Evolutionary conservation across 2,888 invertebrate species (phyloP).

Genomic region (Parnassius smintheus): DNA sequence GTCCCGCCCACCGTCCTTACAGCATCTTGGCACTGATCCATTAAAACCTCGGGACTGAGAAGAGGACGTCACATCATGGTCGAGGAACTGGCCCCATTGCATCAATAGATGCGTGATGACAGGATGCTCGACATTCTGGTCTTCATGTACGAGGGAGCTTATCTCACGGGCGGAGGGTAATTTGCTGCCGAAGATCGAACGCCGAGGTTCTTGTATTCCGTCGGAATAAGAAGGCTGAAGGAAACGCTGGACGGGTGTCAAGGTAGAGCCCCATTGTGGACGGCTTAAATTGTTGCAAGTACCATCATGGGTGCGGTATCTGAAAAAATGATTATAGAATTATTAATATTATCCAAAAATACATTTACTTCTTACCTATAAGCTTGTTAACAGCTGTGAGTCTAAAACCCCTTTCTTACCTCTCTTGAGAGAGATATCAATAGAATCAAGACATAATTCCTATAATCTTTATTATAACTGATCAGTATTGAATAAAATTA

Average conservation of each 20-base stretch:
- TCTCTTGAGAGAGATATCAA: no score
- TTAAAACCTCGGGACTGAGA: conserved; percentile 89
- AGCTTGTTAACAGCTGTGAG: no score
- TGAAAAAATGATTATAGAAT: conserved; percentile 31
- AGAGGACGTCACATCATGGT: conserved; percentile 92
- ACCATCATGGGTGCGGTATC: conserved; percentile 92
- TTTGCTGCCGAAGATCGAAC: conserved; percentile 79
- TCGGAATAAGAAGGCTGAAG: conserved; percentile 91
- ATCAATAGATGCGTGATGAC: conserved; percentile 90
- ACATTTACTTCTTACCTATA: no score
- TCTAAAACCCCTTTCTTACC: no score
- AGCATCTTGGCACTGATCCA: conserved; percentile 89
- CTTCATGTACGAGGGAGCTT: conserved; percentile 83
- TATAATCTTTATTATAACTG: no score
- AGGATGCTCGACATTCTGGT: conserved; percentile 83
- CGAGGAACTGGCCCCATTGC: conserved; percentile 96
- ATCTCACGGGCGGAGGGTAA: conserved; percentile 90
- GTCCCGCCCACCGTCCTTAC: conserved; percentile 81
- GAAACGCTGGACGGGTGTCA: conserved; percentile 91
- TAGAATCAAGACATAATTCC: no score
- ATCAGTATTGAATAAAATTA: no score
- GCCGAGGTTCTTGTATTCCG: conserved; percentile 81
- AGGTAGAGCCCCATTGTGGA: conserved; percentile 90
- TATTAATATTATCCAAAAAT: neutral
- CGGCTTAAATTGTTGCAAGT: conserved; percentile 92